Evolutionary conservation across 2,113 vertebrate genomes (phyloP).

Genomic region (Corythornis cristatus): DNA sequence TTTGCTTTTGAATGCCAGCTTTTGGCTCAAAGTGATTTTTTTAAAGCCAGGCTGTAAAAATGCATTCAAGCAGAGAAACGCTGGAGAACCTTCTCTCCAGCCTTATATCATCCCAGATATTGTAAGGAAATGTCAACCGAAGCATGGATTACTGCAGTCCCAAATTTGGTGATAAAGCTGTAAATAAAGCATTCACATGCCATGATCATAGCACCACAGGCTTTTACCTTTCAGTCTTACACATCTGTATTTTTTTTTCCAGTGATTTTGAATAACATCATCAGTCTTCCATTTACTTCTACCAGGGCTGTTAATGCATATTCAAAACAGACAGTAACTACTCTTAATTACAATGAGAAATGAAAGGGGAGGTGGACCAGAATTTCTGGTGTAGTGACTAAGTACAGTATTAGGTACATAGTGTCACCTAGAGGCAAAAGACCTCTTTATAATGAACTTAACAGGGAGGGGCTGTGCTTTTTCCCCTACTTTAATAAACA

Average conservation of each 20-base stretch:
- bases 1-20: background rate
- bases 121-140: background rate
- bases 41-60: background rate
- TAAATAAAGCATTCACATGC: background rate
- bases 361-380: background rate
- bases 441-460: background rate
- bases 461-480: background rate
- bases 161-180: background rate
- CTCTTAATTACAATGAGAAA: background rate
- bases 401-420: background rate
- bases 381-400: background rate
- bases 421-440: slow-evolving; percentile 55
- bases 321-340: background rate
- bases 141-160: background rate
- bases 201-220: background rate
- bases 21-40: background rate
- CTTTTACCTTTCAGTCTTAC: background rate
- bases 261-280: background rate
- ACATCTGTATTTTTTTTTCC: background rate
- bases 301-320: background rate
- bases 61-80: background rate
- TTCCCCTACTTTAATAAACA: background rate
- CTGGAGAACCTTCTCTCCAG: background rate
- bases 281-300: background rate
- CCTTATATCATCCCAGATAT: background rate